Evolutionary conservation across 2,888 invertebrate species (phyloP).

Genomic region (Campoplex capitator): DNA sequence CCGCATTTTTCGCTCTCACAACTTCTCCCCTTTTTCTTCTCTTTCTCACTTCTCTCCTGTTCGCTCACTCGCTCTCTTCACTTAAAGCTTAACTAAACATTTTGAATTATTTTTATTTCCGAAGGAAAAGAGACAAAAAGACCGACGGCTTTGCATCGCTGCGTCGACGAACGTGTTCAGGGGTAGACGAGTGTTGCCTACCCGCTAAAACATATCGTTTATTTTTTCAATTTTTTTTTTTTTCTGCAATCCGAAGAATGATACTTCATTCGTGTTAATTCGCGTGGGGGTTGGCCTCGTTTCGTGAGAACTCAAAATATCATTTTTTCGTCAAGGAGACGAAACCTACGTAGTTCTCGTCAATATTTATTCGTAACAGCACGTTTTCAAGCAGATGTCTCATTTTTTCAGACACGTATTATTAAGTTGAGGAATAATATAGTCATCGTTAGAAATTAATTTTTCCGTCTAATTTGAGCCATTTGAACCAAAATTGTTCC

Average conservation of each 20-base stretch:
- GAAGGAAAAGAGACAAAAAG: slow-evolving; percentile 10
- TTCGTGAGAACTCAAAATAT: background rate
- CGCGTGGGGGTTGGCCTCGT: slow-evolving; percentile 18
- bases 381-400: background rate
- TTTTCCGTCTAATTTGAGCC: background rate
- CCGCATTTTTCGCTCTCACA: slow-evolving; percentile 4
- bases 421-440: background rate
- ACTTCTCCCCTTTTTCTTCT: background rate
- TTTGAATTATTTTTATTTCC: slow-evolving; percentile 4
- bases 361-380: background rate
- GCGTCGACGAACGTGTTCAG: slow-evolving; percentile 23
- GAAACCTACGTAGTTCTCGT: background rate
- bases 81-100: slow-evolving; percentile 18
- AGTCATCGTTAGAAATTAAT: background rate
- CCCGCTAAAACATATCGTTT: slow-evolving; percentile 1
- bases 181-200: background rate
- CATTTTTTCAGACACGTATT: background rate
- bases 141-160: background rate
- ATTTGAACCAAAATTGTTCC: background rate
- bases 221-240: background rate
- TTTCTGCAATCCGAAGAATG: background rate
- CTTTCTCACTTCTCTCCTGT: background rate
- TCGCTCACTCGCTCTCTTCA: background rate
- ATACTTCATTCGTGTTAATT: slow-evolving; percentile 7
- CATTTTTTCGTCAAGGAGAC: slow-evolving; percentile 3